Percentiles rank a stretch among this genome's conserved stretches.
Evolutionary conservation across 2,113 vertebrate species (phyloP).

Genomic region (Campylomormyrus numenius): DNA sequence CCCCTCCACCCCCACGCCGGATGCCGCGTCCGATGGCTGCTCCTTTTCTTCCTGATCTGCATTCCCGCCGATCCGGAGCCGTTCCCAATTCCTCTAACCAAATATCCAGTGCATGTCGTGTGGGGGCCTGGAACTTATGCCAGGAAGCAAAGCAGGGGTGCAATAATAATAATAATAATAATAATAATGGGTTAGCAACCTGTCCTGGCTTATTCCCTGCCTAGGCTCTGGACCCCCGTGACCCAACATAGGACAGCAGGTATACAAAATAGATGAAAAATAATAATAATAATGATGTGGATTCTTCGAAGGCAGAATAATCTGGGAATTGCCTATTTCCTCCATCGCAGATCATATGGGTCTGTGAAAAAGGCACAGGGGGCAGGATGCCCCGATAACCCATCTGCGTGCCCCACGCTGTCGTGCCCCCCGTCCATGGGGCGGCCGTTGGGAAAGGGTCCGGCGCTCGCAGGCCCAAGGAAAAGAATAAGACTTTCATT

Average conservation of each 20-base stretch:
- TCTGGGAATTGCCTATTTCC: background rate
- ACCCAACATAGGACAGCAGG: too few relatives aligned
- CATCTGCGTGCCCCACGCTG: too few relatives aligned
- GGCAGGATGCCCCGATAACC: background rate
- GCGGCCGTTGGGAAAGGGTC: background rate
- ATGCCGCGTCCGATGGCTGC: background rate
- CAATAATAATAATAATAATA: background rate
- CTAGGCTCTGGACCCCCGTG: too few relatives aligned
- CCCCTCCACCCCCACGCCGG: background rate
- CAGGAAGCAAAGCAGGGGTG: background rate
- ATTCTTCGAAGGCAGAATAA: background rate
- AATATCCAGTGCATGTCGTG: background rate
- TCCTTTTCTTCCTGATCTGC: background rate
- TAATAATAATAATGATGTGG: background rate
- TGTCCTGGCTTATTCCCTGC: too few relatives aligned
- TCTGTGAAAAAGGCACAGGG: background rate
- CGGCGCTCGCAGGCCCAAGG: background rate
- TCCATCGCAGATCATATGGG: background rate
- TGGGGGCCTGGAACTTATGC: background rate
- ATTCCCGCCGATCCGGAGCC: background rate
- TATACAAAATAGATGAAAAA: too few relatives aligned
- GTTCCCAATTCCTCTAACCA: background rate
- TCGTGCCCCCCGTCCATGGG: background rate
- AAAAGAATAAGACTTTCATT: constrained; percentile 12
- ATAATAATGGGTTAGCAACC: background rate